phyloP scores from a whole-genome alignment of 2,888 invertebrate genomes.

The Macaria liturata region DNA sequence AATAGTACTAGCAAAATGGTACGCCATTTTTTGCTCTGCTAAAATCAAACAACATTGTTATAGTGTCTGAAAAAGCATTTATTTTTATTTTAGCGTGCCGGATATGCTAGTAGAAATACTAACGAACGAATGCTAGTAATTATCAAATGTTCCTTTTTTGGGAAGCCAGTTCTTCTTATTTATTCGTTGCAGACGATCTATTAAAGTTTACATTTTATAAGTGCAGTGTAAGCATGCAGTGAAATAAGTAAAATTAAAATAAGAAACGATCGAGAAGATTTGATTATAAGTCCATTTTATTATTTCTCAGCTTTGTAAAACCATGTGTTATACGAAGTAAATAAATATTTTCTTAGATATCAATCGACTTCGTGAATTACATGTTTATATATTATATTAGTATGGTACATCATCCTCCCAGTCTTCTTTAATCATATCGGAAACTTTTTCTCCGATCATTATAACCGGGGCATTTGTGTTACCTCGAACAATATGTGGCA shows the following conservation, averaged over 20 bases:
- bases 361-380: no score
- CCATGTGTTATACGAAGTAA: no score
- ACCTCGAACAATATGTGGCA: conserved; percentile 90
- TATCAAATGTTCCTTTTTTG: conserved; percentile 30
- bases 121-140: neutral
- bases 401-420: conserved; percentile 39
- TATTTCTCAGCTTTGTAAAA: no score
- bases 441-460: conserved; percentile 89
- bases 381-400: no score
- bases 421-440: conserved; percentile 66
- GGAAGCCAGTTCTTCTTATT: no score
- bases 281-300: no score
- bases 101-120: neutral
- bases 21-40: neutral
- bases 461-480: conserved; percentile 93
- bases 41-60: conserved; percentile 4
- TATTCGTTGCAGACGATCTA: no score
- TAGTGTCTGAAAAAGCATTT: neutral
- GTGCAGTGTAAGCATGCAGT: no score
- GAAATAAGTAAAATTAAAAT: no score
- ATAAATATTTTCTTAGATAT: no score
- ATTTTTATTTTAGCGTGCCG: conserved; percentile 1
- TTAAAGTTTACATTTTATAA: no score
- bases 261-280: no score
- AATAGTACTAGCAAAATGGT: neutral